Percentiles rank a stretch among this genome's conserved stretches.
These are phyloP conservation scores for Corydoras sp. DNA, from an alignment of 2,113 vertebrate genomes.

Conservation along the genomic window DNA sequence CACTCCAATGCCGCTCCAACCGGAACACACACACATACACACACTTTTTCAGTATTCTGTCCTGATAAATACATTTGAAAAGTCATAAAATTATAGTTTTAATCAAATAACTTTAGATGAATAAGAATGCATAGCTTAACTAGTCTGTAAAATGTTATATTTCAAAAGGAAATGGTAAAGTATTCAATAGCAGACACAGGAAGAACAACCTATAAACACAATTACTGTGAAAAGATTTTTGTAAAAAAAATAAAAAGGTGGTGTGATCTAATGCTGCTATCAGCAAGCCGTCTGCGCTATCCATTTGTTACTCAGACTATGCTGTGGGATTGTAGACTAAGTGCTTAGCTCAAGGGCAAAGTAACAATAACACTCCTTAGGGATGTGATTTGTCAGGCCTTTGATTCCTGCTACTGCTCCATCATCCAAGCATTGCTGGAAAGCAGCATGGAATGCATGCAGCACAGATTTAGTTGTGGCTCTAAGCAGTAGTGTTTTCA, in stretches of 20 bases:
- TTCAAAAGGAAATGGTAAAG: neutral
- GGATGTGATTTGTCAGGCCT: conserved; percentile 28
- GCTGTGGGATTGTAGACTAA: conserved; percentile 20
- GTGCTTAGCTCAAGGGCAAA: conserved; percentile 32
- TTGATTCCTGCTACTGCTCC: conserved; percentile 38
- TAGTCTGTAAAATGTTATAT: neutral
- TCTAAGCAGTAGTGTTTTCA: too few relatives aligned
- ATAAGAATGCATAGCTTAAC: too few relatives aligned
- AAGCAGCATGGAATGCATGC: neutral
- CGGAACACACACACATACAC: too few relatives aligned
- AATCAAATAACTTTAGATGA: too few relatives aligned
- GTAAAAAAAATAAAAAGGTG: neutral
- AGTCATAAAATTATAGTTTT: too few relatives aligned
- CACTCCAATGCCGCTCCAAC: too few relatives aligned
- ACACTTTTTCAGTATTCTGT: too few relatives aligned
- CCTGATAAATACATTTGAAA: too few relatives aligned
- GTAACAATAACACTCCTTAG: conserved; percentile 24
- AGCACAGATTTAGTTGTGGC: neutral
- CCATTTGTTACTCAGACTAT: conserved; percentile 12
- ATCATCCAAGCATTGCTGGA: conserved; percentile 12
- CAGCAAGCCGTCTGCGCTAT: conserved; percentile 8
- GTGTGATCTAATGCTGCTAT: conserved; percentile 3
- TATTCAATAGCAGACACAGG: neutral
- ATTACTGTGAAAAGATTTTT: conserved; percentile 9
- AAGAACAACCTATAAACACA: neutral